Conservation (phyloP, 2,797 vertebrate species). For the Sebastiscus albofasciatus region DNA sequence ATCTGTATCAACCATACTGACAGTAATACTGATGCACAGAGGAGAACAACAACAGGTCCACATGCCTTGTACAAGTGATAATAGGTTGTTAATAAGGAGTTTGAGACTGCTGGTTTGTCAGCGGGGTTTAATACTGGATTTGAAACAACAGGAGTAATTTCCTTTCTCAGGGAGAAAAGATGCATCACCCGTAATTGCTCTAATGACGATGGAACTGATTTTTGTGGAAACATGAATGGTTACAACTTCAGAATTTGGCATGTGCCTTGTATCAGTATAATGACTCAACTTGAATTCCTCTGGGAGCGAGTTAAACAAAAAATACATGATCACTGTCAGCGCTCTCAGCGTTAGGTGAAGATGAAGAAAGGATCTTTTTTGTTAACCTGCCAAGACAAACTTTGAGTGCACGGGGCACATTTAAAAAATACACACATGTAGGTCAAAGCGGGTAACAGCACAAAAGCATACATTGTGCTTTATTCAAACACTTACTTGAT, state of each 20-base stretch:
- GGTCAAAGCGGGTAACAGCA: neutral
- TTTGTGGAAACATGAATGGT: neutral
- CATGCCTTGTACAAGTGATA: neutral
- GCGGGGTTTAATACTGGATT: neutral
- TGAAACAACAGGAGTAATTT: constrained; percentile 6
- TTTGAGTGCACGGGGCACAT: neutral
- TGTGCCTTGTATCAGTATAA: neutral
- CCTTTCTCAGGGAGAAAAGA: neutral
- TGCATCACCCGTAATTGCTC: neutral
- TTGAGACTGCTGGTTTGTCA: neutral
- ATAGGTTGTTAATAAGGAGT: neutral
- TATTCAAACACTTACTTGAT: neutral
- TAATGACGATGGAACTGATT: neutral
- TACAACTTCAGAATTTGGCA: constrained; percentile 1
- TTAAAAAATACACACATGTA: neutral
- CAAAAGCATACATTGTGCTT: neutral
- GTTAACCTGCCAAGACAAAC: constrained; percentile 19
- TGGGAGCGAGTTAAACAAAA: constrained; percentile 7
- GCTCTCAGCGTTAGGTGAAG: constrained; percentile 9
- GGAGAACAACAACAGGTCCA: neutral
- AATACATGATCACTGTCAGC: constrained; percentile 19
- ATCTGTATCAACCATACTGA: neutral
- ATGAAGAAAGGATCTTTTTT: neutral
- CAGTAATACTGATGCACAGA: neutral
- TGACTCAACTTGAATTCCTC: constrained; percentile 6